Evolutionary conservation across 2,797 vertebrate species (phyloP), one percentile per base, ranked within the genome.

Genomic region (Fratercula arctica): DNA sequence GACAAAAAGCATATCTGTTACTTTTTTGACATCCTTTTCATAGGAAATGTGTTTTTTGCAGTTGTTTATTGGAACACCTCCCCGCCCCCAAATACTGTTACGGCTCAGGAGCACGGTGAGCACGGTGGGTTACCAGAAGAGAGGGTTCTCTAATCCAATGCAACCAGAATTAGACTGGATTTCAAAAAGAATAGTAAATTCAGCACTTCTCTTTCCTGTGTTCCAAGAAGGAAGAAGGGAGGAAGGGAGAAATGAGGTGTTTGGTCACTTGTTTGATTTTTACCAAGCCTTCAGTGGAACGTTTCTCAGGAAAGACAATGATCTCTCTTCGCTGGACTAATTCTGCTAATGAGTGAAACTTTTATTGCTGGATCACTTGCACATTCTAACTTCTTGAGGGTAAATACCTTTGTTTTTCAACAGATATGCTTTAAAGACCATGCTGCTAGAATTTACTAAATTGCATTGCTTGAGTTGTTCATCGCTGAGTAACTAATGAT

Each of bases 71-170:
- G 45, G 7, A 66, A 72, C 23, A 54, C 13, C 12, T 21, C 12
- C 23, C 20, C 12, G 35, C 1, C 12, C 11, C 14, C 0, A 0
- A 69, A 43, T 39, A 14, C 37, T 57, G 14, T 50, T 31, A 29
- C 14, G 20, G 11, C 35, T 84, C 24, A 31, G 37, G 31, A 63
- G 29, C 19, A 33, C 2, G 6, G 18, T 64, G 69, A 35, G 7
- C 12, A 23, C 46, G 25, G 53, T n/a, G n/a, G 23, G 37, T 33
- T 57, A 63, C 43, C 25, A 63, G 50, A 73, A 64, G 41, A 73
- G 31, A 43, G 23, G 7, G 26, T 79, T 46, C n/a, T 66, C 9
- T 60, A 56, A 33, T 37, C 1, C 6, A 45, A 35, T 45, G 26
- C n/a, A 56, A 16, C 16, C 51, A 79, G 61, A 70, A 61, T 56